A percentile compares a stretch with the other conserved stretches of the same genome.
Conservation (phyloP, 2,797 vertebrate species). For the Cynopterus sphinx region DNA sequence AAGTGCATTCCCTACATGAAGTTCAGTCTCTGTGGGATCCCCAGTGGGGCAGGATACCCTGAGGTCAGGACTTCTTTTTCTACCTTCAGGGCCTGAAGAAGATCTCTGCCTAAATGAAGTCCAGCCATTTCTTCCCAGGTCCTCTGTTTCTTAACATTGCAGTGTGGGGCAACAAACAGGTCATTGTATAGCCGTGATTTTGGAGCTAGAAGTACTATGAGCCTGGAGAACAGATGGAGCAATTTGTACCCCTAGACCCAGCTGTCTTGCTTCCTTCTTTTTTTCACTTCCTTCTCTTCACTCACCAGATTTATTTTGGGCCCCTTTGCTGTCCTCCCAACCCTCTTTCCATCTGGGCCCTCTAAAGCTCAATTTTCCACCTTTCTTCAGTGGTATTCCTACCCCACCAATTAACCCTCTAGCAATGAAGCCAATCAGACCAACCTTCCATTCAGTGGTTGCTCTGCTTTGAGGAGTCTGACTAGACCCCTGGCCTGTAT, state of each 20-base stretch:
- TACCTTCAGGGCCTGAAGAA: slow-evolving; percentile 79
- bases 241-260: too few species aligned
- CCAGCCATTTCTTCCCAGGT: slow-evolving; percentile 86
- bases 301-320: too few species aligned
- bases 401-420: background rate
- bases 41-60: too few species aligned
- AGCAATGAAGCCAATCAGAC: background rate
- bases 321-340: background rate
- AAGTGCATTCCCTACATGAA: background rate
- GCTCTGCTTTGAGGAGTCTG: background rate
- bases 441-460: background rate
- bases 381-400: too few species aligned
- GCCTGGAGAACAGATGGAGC: background rate
- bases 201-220: rapidly evolving
- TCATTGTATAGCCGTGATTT: rapidly evolving
- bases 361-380: background rate
- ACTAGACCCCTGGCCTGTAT: too few species aligned
- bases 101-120: slow-evolving; percentile 92
- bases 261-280: background rate
- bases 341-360: background rate
- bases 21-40: too few species aligned
- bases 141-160: slow-evolving; percentile 89
- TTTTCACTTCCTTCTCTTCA: background rate
- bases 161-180: background rate
- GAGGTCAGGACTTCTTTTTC: too few species aligned